phyloP scores from a whole-genome alignment of 2,113 vertebrate species.

The Mirounga angustirostris region DNA sequence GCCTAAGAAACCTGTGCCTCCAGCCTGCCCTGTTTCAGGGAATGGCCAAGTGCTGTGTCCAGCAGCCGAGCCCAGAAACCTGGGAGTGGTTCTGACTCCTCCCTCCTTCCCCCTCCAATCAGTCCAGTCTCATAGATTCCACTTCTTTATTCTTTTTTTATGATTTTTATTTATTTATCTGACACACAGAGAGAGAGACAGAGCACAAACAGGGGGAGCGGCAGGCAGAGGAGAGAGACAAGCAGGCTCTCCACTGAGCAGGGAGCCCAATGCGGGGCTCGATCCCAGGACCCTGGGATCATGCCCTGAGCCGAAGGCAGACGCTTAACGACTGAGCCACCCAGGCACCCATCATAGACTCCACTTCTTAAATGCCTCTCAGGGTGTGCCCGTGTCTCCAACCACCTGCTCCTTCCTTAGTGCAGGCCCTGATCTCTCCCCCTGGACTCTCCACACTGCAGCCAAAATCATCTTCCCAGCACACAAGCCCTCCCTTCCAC shows the following conservation, averaged over 20 bases:
- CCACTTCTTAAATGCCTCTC: not conserved
- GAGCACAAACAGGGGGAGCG: no score
- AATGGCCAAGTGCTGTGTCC: not conserved
- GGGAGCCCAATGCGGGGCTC: not conserved
- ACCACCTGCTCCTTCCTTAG: not conserved
- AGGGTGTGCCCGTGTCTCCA: not conserved
- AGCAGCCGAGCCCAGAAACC: not conserved
- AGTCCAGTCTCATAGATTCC: not conserved
- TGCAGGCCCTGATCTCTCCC: not conserved
- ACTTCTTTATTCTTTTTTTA: not conserved
- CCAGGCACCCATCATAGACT: not conserved
- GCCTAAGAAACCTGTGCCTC: not conserved
- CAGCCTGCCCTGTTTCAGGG: not conserved
- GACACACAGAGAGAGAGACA: no score
- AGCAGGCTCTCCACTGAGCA: not conserved
- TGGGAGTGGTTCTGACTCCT: not conserved
- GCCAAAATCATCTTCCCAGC: not conserved
- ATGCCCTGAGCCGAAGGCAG: not conserved
- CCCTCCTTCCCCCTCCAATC: not conserved
- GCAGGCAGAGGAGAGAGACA: not conserved
- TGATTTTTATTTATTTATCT: not conserved
- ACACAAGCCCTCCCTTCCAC: not conserved
- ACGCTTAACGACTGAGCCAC: not conserved
- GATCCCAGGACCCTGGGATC: not conserved
- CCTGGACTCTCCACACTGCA: not conserved